Evolutionary conservation across 2,113 vertebrate species (phyloP).

Genomic region (Candoia aspera): DNA sequence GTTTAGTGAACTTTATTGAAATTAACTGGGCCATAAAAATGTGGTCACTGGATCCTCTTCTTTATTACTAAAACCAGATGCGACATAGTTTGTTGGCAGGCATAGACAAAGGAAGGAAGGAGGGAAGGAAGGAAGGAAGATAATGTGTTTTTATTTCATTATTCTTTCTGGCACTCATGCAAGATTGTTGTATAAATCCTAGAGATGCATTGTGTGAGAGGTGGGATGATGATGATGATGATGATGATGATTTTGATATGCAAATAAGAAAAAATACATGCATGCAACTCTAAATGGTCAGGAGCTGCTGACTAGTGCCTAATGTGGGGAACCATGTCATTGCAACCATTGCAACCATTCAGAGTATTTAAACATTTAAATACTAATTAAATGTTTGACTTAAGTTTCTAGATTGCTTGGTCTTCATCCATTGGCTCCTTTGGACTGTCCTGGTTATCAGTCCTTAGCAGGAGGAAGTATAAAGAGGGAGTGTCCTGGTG

Average conservation of each 20-base stretch:
- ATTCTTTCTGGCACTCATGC: neutral
- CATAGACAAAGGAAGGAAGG: conserved; percentile 2
- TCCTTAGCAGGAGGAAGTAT: too few species aligned
- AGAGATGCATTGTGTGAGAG: neutral
- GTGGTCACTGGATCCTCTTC: conserved; percentile 33
- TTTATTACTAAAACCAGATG: conserved; percentile 24
- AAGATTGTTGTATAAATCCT: neutral
- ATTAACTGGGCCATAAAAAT: conserved; percentile 31
- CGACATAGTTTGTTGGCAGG: neutral
- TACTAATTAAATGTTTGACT: too few species aligned
- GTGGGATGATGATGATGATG: neutral
- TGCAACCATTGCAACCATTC: too few species aligned
- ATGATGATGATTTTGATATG: neutral
- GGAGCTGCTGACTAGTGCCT: neutral
- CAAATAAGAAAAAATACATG: neutral
- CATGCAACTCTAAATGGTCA: neutral
- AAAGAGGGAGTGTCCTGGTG: too few species aligned
- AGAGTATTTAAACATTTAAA: too few species aligned
- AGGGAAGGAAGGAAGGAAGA: neutral
- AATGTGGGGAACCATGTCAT: neutral
- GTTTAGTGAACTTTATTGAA: conserved; percentile 49
- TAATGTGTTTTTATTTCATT: neutral
- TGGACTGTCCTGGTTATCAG: too few species aligned
- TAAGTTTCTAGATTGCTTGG: too few species aligned
- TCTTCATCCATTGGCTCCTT: too few species aligned